phyloP scores from a whole-genome alignment of 1,140 invertebrate species.

The Bombus ignitus region DNA sequence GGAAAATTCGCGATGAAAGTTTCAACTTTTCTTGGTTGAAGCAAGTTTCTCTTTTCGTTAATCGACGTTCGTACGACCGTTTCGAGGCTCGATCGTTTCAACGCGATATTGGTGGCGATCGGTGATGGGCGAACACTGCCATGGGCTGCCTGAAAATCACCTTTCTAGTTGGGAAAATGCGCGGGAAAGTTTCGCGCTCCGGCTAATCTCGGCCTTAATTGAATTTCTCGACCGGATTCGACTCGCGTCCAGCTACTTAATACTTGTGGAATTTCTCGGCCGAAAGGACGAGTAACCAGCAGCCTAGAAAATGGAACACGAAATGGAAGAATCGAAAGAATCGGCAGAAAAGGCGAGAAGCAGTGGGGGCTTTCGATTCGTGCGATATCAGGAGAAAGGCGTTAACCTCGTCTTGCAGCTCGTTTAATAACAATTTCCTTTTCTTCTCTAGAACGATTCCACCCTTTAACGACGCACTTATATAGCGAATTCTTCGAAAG shows the following conservation, averaged over 20 bases:
- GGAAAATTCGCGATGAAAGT: conserved; percentile 38
- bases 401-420: neutral
- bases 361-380: conserved; percentile 22
- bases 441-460: neutral
- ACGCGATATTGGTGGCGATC: conserved; percentile 46
- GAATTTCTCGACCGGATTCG: conserved; percentile 60
- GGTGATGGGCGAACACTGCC: neutral
- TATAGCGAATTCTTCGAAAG: neutral
- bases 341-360: neutral
- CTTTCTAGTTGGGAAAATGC: neutral
- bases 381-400: neutral
- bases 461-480: neutral
- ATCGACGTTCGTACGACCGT: conserved; percentile 38
- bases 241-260: conserved; percentile 9
- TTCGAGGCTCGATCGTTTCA: conserved; percentile 1
- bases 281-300: conserved; percentile 15
- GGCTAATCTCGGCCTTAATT: conserved; percentile 67
- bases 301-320: conserved; percentile 25
- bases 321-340: neutral
- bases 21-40: neutral
- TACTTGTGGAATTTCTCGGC: conserved; percentile 46
- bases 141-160: conserved; percentile 17
- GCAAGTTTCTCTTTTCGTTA: conserved; percentile 46
- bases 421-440: conserved; percentile 10
- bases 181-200: conserved; percentile 37